Evolutionary conservation across 2,888 invertebrate species (phyloP), one percentile per base, ranked within the genome.

Genomic region (Erebia epiphron): DNA sequence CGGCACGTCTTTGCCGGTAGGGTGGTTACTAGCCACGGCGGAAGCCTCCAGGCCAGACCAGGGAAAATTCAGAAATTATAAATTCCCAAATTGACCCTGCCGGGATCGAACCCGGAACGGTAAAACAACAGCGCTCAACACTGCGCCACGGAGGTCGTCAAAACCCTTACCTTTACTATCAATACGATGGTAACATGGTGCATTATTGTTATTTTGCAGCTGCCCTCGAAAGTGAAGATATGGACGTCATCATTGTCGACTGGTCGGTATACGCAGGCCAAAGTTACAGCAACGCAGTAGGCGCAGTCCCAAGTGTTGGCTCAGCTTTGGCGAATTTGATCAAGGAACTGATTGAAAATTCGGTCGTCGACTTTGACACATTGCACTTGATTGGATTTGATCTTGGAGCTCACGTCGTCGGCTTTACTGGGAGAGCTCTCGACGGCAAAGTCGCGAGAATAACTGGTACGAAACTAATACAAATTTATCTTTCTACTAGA

Each of bases 331-430:
- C 79, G 7, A 41, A 69, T 1, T 78, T 84, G 14, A 77, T 89
- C 7, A 13, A 54, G 2, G 10, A 60, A 1, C 70, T 84, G 9
- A 75, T 77, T 1, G 18, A n/a, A 0, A 72, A 68, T 0, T 60
- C 65, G 0, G 71, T 71, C n/a, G 77, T 80, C 7, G 35, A 72
- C 0, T 58, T 77, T 2, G 57, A 67, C 2, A 69, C 73, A 0
- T 63, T 86, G 11, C 89, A 89, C 61, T 63, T 90, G 5, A 81
- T 89, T 2, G 90, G 89, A 0, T 90, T 89, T 68, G 77, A 82
- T 61, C 82, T 89, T 2, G 89, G 90, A 16, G 89, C 89, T 8
- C 89, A 90, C 64, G 76, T 86, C 8, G 86, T 80, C 54, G 89
- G 89, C 1, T 80, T 79, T 26, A 78, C 85, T 62, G 86, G 84